Evolutionary conservation across 2,113 vertebrate species (phyloP).

Genomic region (Phasianus colchicus): DNA sequence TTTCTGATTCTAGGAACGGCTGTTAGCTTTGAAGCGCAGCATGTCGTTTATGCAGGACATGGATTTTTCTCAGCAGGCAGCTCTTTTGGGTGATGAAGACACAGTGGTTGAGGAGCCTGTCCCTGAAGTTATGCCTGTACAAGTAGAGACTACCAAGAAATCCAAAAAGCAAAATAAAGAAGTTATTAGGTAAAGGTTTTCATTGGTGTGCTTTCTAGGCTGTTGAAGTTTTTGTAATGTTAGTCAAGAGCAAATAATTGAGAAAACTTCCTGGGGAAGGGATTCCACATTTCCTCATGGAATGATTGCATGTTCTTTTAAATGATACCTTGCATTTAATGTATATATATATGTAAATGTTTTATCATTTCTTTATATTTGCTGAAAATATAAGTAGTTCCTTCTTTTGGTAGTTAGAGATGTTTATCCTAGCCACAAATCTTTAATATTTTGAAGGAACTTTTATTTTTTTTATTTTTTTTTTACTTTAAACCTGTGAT

Average conservation of each 20-base stretch:
- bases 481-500: neutral
- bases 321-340: neutral
- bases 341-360: neutral
- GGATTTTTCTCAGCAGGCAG: constrained; percentile 99
- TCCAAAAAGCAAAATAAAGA: constrained; percentile 95
- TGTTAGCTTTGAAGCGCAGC: constrained; percentile 98
- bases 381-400: neutral
- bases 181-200: constrained; percentile 86
- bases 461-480: neutral
- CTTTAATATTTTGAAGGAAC: neutral
- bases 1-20: constrained; percentile 93
- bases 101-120: constrained; percentile 86
- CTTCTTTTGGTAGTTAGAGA: neutral
- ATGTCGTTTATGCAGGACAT: constrained; percentile 99
- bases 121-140: constrained; percentile 88
- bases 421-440: neutral
- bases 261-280: neutral
- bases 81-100: constrained; percentile 94
- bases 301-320: neutral
- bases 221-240: neutral
- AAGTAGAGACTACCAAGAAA: constrained; percentile 92
- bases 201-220: neutral
- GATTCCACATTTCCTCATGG: neutral
- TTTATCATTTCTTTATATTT: neutral
- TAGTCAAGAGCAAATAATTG: neutral